A percentile compares a stretch with the other conserved stretches of the same genome.
phyloP scores from a whole-genome alignment of 2,888 invertebrate species.

The Noctua pronuba region DNA sequence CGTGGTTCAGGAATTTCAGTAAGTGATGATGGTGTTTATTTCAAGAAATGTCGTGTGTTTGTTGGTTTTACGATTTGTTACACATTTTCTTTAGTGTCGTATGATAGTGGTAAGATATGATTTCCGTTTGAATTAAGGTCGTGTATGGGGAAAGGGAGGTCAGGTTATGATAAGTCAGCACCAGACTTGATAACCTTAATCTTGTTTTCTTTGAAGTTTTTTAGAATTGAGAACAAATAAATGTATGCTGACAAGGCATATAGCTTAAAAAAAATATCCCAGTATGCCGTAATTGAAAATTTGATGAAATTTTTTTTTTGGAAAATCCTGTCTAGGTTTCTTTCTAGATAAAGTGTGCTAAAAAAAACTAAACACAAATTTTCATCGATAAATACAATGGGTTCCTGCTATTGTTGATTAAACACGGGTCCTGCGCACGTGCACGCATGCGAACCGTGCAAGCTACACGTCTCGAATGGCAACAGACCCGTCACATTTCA shows the following conservation, averaged over 20 bases:
- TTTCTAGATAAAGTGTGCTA: background rate
- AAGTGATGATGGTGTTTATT: conserved; percentile 55
- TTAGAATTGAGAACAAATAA: conserved; percentile 4
- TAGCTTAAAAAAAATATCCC: background rate
- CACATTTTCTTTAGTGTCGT: conserved; percentile 5
- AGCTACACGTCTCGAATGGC: background rate
- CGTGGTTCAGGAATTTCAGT: conserved; percentile 61
- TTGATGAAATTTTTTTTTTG: no score
- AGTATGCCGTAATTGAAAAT: background rate
- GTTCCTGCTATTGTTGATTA: background rate
- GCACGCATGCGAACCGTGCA: background rate
- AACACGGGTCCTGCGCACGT: background rate
- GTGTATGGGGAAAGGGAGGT: conserved; percentile 32
- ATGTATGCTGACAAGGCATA: background rate
- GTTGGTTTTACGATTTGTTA: conserved; percentile 14
- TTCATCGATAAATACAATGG: background rate
- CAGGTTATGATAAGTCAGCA: conserved; percentile 33
- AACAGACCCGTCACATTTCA: background rate
- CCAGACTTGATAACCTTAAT: conserved; percentile 62
- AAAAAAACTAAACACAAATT: background rate
- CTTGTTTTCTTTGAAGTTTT: background rate
- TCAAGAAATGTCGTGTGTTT: conserved; percentile 52
- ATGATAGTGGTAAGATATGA: conserved; percentile 35
- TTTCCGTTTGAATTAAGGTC: conserved; percentile 41
- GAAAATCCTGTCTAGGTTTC: background rate